Conservation (phyloP, 2,113 vertebrate species). For the Sander vitreus region DNA sequence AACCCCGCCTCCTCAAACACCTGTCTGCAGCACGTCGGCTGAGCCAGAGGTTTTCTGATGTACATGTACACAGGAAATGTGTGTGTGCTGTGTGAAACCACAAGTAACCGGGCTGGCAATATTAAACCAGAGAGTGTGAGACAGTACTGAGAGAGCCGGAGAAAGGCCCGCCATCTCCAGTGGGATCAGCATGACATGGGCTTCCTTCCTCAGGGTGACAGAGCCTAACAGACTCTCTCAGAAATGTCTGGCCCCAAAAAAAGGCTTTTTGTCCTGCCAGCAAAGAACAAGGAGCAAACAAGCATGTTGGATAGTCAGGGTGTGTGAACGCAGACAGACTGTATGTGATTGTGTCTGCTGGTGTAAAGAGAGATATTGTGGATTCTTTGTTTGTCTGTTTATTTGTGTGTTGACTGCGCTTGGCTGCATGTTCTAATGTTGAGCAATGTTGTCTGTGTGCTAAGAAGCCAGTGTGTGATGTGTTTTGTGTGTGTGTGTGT, state of each 20-base stretch:
- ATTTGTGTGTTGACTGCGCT: constrained; percentile 4
- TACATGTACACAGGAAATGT: constrained; percentile 27
- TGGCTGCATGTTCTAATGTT: constrained; percentile 34
- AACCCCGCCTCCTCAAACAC: neutral
- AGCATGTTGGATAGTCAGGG: constrained; percentile 57
- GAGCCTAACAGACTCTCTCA: constrained; percentile 64
- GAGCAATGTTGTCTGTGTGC: constrained; percentile 31
- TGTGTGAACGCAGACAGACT: constrained; percentile 50
- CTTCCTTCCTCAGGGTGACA: constrained; percentile 70
- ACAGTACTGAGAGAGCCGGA: constrained; percentile 67
- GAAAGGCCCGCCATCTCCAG: constrained; percentile 50
- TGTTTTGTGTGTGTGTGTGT: constrained; percentile 16
- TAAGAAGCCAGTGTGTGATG: neutral
- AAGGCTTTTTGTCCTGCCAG: constrained; percentile 72
- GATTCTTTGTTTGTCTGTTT: constrained; percentile 43
- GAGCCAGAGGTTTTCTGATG: constrained; percentile 69
- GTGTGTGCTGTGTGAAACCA: constrained; percentile 20
- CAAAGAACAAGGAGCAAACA: constrained; percentile 65
- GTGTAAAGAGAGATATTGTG: constrained; percentile 42
- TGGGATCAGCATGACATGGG: constrained; percentile 71
- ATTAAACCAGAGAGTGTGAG: constrained; percentile 18
- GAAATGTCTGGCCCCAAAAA: constrained; percentile 66
- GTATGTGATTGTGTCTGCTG: constrained; percentile 37
- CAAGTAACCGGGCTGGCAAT: constrained; percentile 2
- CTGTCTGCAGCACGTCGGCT: constrained; percentile 16